Evolutionary conservation across 37 sponge, comb jelly and placozoan species (phyloP), one percentile per base, ranked within the genome.

Genomic region (Dysidea cf. avara): DNA sequence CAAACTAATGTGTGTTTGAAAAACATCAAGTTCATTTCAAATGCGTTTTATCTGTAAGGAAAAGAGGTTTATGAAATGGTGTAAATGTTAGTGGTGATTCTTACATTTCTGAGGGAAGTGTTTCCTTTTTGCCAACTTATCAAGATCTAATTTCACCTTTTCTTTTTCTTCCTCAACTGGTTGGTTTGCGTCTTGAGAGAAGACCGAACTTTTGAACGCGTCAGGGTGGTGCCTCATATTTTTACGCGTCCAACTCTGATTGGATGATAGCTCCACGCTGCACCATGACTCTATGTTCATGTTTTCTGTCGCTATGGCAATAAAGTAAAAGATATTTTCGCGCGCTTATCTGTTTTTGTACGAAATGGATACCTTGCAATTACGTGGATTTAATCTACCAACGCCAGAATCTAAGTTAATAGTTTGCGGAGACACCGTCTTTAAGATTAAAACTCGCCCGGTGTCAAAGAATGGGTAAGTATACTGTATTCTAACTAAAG

Each of bases 201-300:
- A 86, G 2, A 80, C 87, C 37, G 77, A 83, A 67, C 90, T 94
- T 56, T 86, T 81, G 32, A 81, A 73, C 7, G 77, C 69, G 0
- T 90, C 36, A 12, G 64, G 56, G 43, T 78, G 64, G 85, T 94
- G 95, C 43, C 52, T 86, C 25, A 90, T 77, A 3, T 51, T 73
- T 0, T 83, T 47, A 34, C 95, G 64, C 4, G 77, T 86, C 79
- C 81, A 86, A 48, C 73, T 60, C 75, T 86, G 82, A 37, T 87
- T 84, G 3, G 95, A 70, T 34, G 73, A 81, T 56, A 76, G 53
- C 43, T 94, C 95, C 25, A 90, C 90, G 39, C 81, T 66, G 71
- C 95, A 94, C 95, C 95, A 94, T 7, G 86, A 85, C 71, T 94
- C 95, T 12, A 78, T 48, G 71, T 94, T 86, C 92, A 92, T 92